Percentiles rank a stretch among this genome's conserved stretches.
These are phyloP conservation scores for Macrocentrus cingulum DNA, from an alignment of 1,140 invertebrate species.

Conservation along the genomic window DNA sequence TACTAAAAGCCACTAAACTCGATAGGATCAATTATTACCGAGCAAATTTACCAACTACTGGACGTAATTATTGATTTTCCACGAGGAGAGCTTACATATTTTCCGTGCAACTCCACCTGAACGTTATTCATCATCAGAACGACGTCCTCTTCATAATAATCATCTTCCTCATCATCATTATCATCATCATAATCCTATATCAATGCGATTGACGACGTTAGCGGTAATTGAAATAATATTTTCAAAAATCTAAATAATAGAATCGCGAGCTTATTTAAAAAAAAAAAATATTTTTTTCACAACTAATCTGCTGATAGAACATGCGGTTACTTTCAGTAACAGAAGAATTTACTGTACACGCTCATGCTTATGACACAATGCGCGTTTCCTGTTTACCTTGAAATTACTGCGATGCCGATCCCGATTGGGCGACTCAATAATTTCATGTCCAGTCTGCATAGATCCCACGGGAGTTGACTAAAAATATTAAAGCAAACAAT, in stretches of 20 bases:
- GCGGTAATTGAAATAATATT: too few relatives aligned
- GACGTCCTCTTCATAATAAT: slow-evolving; percentile 52
- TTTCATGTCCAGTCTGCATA: slow-evolving; percentile 84
- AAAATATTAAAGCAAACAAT: slow-evolving; percentile 49
- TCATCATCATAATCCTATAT: slow-evolving; percentile 54
- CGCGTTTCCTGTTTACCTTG: slow-evolving; percentile 67
- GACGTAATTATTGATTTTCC: not conserved
- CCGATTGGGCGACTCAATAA: slow-evolving; percentile 84
- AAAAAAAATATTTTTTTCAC: too few relatives aligned
- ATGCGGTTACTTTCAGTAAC: slow-evolving; percentile 49
- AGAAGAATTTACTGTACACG: slow-evolving; percentile 31
- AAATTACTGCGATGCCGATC: slow-evolving; percentile 77
- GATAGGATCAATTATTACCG: too few relatives aligned
- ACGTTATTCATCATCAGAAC: slow-evolving; percentile 53
- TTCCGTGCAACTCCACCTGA: slow-evolving; percentile 49
- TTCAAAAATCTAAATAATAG: too few relatives aligned
- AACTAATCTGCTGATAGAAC: slow-evolving; percentile 36
- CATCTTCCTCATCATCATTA: slow-evolving; percentile 45
- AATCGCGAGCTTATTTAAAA: too few relatives aligned
- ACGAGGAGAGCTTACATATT: slow-evolving; percentile 50
- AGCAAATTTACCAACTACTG: not conserved
- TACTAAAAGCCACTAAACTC: too few relatives aligned
- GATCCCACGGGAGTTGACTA: slow-evolving; percentile 91
- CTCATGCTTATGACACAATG: slow-evolving; percentile 37
- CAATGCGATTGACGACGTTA: too few relatives aligned